These are phyloP conservation scores for Pangasius sanitwongsei DNA, from an alignment of 2,797 vertebrate species.

Conservation along the genomic window DNA sequence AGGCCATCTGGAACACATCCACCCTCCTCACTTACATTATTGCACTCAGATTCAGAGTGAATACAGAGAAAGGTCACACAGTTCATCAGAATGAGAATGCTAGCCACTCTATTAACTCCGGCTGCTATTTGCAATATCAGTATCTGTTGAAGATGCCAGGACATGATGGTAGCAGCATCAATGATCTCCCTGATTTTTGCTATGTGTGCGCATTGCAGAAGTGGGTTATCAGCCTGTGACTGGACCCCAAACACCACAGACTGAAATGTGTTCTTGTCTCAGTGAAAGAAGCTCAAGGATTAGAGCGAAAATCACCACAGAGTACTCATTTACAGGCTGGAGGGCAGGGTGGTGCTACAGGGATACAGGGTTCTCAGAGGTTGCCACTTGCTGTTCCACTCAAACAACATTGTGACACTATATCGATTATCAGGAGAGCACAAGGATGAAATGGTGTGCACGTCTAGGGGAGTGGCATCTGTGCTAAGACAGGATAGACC, in stretches of 20 bases:
- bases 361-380: not conserved
- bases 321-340: too few species aligned
- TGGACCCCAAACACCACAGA: not conserved
- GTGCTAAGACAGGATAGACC: not conserved
- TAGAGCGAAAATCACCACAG: not conserved
- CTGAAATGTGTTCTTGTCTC: conserved; percentile 8
- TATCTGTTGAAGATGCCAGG: not conserved
- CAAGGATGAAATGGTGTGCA: not conserved
- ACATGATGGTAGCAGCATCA: not conserved
- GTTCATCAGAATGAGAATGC: conserved; percentile 9
- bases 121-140: not conserved
- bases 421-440: not conserved
- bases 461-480: not conserved
- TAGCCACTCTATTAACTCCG: not conserved
- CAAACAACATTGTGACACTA: not conserved
- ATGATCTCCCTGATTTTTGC: not conserved
- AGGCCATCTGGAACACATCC: not conserved
- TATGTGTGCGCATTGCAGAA: not conserved
- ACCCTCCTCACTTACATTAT: not conserved
- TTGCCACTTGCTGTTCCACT: not conserved
- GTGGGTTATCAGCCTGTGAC: not conserved
- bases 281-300: not conserved
- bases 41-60: not conserved
- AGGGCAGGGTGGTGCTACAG: not conserved
- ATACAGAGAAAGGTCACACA: conserved; percentile 3